Conservation (phyloP, 2,797 vertebrate genomes). For the Acrossocheilus fasciatus region DNA sequence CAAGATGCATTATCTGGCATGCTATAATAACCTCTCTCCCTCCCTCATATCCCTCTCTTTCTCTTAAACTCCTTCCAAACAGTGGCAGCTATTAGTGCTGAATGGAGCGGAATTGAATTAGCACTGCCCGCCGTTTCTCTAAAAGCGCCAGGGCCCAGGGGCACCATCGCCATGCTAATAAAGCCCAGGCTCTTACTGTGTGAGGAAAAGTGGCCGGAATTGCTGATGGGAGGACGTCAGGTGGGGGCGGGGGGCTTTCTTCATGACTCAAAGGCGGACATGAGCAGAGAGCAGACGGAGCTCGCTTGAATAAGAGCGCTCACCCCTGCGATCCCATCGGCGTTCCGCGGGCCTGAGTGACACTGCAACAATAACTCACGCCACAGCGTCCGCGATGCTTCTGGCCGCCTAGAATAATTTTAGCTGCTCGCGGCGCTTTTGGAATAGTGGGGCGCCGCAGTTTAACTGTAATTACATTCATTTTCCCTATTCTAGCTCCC, state of each 20-base stretch:
- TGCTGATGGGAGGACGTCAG: slow-evolving; percentile 23
- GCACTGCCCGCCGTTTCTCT: slow-evolving; percentile 38
- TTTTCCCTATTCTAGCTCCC: slow-evolving; percentile 66
- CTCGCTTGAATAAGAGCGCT: slow-evolving; percentile 24
- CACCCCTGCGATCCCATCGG: slow-evolving; percentile 33
- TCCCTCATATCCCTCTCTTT: slow-evolving; percentile 28
- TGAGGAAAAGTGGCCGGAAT: slow-evolving; percentile 38
- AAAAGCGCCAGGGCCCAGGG: slow-evolving; percentile 52
- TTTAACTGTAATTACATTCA: slow-evolving; percentile 83
- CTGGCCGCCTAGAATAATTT: slow-evolving; percentile 69
- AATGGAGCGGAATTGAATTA: slow-evolving; percentile 56
- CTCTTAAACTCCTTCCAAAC: slow-evolving; percentile 37
- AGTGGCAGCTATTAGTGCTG: slow-evolving; percentile 56
- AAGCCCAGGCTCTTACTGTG: slow-evolving; percentile 45
- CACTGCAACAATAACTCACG: slow-evolving; percentile 54
- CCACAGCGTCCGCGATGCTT: slow-evolving; percentile 28
- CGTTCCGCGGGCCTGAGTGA: slow-evolving; percentile 45
- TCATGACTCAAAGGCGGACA: slow-evolving; percentile 42
- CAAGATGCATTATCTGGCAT: slow-evolving; percentile 30
- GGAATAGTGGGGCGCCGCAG: slow-evolving; percentile 78
- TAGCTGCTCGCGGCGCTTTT: slow-evolving; percentile 72
- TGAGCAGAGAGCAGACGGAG: slow-evolving; percentile 12
- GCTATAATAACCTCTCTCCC: slow-evolving; percentile 41
- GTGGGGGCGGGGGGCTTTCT: slow-evolving; percentile 9
- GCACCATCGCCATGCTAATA: slow-evolving; percentile 57